Evolutionary conservation across 2,797 vertebrate genomes (phyloP), one percentile per base, ranked within the genome.

Genomic region (Protonibea diacanthus): DNA sequence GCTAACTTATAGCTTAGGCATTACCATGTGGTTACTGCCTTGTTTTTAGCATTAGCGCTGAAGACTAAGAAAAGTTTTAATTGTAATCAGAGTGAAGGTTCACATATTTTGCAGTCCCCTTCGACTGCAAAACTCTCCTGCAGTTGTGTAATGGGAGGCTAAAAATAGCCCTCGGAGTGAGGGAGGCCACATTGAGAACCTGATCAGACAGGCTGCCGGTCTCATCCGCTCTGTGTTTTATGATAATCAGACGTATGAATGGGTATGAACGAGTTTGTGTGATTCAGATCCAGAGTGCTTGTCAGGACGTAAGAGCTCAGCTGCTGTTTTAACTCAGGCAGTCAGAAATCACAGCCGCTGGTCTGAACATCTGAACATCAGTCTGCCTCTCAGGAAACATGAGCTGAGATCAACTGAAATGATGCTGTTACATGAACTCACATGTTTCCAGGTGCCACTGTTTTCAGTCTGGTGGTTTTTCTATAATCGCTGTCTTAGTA

Each of bases 221-320:
- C 51, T 27, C 27, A 48, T 42, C n/a, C 40, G 0, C 53, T 44
- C 40, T 2, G 15, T 51, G 25, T 14, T 75, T 53, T 17, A 58
- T 17, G 55, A 9, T 33, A 5, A 55, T 66, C 27, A 40, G 62
- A 27, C 2, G 5, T 66, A 4, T 58, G 4, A 63, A 23, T 23
- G 6, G 48, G 40, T 68, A 17, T 47, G 51, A 55, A 55, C 3
- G 8, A 61, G 21, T 25, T 23, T 7, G 21, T 21, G 0, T 13
- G 18, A 27, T 65, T 60, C 42, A 67, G 17, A 74, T 52, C 6
- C 38, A 67, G 45, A 65, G 38, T 23, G 67, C 18, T 33, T 33
- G 27, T 29, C 38, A 20, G 10, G 72, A 48, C 25, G 1, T 71
- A 61, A 49, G 71, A 67, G 59, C 67, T 57, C 79, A 81, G 78